A percentile compares a stretch with the other conserved stretches of the same genome.
Evolutionary conservation across 30 jellyfish, hydroid and myxozoan genomes (phyloP).

Genomic region (Nemopilema nomurai): DNA sequence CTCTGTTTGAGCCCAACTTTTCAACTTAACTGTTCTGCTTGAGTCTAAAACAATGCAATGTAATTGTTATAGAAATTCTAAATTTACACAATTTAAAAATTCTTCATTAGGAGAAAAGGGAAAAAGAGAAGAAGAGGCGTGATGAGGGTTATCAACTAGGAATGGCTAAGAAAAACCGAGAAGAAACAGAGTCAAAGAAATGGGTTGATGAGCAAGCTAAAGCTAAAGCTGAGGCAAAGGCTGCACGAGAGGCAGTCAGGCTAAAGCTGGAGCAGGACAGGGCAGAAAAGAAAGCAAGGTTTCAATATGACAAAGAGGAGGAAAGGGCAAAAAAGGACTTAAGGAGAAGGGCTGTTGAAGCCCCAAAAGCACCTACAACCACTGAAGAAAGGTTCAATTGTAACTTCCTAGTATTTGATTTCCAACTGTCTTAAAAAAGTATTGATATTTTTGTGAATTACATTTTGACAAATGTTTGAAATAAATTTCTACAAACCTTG

Average conservation of each 20-base stretch:
- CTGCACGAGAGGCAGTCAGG: constrained; percentile 81
- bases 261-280: constrained; percentile 69
- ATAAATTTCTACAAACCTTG: too few species aligned
- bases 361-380: not conserved
- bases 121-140: constrained; percentile 62
- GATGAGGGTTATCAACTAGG: constrained; percentile 67
- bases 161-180: constrained; percentile 62
- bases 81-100: not conserved
- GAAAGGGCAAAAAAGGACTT: not conserved
- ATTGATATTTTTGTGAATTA: too few species aligned
- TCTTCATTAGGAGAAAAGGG: constrained; percentile 51
- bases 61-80: too few species aligned
- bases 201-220: constrained; percentile 67
- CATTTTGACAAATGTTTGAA: too few species aligned
- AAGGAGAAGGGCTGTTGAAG: constrained; percentile 2
- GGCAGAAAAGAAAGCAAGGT: constrained; percentile 77
- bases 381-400: constrained; percentile 48
- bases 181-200: constrained; percentile 60
- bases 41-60: too few species aligned
- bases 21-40: too few species aligned
- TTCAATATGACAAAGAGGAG: constrained; percentile 57
- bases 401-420: too few species aligned
- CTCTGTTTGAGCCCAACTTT: too few species aligned
- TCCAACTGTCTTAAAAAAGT: too few species aligned
- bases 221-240: not conserved